Evolutionary conservation across 2,113 vertebrate species (phyloP), one percentile per base, ranked within the genome.

Genomic region (Cyrtonyx montezumae): DNA sequence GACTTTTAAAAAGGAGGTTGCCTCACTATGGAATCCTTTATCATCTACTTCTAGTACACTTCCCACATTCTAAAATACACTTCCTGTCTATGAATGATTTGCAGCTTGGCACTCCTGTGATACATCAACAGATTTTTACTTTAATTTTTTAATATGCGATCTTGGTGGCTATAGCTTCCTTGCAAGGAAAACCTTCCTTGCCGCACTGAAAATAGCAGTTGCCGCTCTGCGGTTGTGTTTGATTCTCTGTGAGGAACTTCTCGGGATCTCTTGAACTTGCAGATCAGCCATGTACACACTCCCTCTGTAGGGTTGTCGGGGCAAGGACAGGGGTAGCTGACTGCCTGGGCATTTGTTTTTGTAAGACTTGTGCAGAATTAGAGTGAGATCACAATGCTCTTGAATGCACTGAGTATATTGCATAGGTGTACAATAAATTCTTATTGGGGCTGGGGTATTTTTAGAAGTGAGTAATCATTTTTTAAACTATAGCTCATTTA

Each of bases 311-410:
- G 14, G 15, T 49, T 12, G 11, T 58, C 45, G 23, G n/a, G 58
- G 25, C 11, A 12, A 66, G 26, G 23, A 2, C 12, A 16, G 0
- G 48, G 28, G 49, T 2, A 1, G 0, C 11, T 68, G 15, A 30
- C 74, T 37, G 28, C 15, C 63, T 51, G 37, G 21, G 63, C 5
- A 3, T 46, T 82, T 68, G 18, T 84, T 79, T 77, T 84, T 17
- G 25, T 6, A 26, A 69, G 53, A 8, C 30, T 2, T 0, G 0
- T 40, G 30, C 14, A n/a, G 40, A 48, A 6, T 45, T 42, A 43
- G 34, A 28, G 5, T 11, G 19, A 67, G 42, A 67, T 87, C 34
- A 13, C 40, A 73, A 18, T 3, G 21, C 6, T 16, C 59, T 13
- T 61, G 53, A 28, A 22, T 11, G 70, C 21, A 3, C 12, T 71